phyloP scores from a whole-genome alignment of 2,797 vertebrate genomes.

The Paguma larvata region DNA sequence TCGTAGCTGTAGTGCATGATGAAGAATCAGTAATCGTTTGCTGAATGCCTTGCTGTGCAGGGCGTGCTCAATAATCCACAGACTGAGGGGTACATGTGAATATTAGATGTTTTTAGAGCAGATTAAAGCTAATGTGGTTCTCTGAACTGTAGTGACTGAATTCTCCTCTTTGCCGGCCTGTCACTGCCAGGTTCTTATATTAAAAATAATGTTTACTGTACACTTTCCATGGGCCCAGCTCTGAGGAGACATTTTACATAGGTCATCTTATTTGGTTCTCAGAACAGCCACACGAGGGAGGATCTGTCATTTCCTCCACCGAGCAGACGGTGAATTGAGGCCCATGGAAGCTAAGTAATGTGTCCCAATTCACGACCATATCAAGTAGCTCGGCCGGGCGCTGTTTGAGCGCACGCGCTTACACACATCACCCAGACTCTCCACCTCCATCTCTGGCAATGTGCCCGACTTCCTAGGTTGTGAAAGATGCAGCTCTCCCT shows the following conservation, averaged over 20 bases:
- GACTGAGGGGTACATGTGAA: background rate
- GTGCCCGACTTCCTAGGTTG: background rate
- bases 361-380: background rate
- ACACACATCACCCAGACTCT: background rate
- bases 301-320: conserved; percentile 22
- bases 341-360: background rate
- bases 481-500: background rate
- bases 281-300: background rate
- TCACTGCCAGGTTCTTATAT: background rate
- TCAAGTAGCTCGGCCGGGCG: background rate
- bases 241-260: conserved; percentile 8
- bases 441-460: background rate
- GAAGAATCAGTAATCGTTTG: background rate
- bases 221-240: background rate
- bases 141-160: conserved; percentile 25
- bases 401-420: background rate
- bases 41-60: background rate
- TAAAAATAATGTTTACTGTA: conserved; percentile 31
- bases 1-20: background rate
- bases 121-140: background rate
- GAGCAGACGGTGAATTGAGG: background rate
- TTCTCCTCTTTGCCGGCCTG: background rate
- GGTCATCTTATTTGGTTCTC: conserved; percentile 28
- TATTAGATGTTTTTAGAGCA: background rate
- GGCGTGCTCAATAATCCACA: background rate